Base-by-base conservation (phyloP, 2,797 vertebrate species). In the Eutrigla gurnardus region DNA sequence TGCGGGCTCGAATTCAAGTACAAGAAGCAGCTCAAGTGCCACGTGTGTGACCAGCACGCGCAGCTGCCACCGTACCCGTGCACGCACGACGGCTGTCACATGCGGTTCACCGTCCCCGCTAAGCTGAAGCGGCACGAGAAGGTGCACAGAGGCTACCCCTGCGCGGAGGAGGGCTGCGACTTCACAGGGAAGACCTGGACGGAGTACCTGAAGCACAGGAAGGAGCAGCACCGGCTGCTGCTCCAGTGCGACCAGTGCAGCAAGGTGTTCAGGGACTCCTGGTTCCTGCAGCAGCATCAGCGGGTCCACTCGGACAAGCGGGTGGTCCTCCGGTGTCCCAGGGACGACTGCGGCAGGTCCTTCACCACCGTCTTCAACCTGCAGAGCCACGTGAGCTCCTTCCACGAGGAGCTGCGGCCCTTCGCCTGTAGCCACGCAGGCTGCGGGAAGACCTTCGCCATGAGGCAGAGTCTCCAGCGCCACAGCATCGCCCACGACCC, bases 341-440 rank as follows among this genome's bases (percentile, higher is more conserved):
- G 95, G 52, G 95, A 96, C 0, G 91, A 88, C 78, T 99, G 98
- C 7, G 79, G 71, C 3, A 90, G 98, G 45, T 96, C 97, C 0
- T 99, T 96, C 87, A 98, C 97, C 13, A 98, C 96, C 0, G 0
- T 84, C 3, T 99, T 97, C 84, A 98, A 97, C 83, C 95, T 99
- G 81, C 95, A 96, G 89, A 97, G 92, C 89, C 98, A 99, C 77
- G 94, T 99, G 57, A 65, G 92, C n/a, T 96, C 97, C 10, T 98
- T 97, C 82, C 98, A 99, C 0, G 96, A 99, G 65, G 94, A 94
- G 63, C 53, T 85, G 78, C 94, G 91, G 3, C 89, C 94, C 0
- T 98, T 97, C 65, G 12, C 73, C 50, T 99, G 98, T 83, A 62
- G 93, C 3, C 91, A 96, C 0, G 46, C 88, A 0, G 95, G 93